Conservation (phyloP, 2,888 invertebrate species). For the Polymixis lichenea region DNA sequence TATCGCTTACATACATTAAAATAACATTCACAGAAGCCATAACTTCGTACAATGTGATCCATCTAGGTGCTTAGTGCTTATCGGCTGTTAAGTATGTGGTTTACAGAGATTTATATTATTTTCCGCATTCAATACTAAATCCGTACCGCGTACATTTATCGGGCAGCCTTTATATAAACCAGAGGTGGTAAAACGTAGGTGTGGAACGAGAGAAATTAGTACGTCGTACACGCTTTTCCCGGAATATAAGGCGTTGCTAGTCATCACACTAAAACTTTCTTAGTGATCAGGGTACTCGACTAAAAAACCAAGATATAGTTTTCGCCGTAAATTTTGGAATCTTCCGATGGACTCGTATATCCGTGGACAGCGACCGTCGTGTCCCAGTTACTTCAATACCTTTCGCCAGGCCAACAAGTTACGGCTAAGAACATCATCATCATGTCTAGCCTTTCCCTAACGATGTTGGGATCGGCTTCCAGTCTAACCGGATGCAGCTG, state of each 20-base stretch:
- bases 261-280: not conserved
- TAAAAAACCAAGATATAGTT: not conserved
- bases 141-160: constrained; percentile 35
- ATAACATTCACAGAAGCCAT: constrained; percentile 11
- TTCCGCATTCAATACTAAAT: constrained; percentile 55
- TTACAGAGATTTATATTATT: constrained; percentile 42
- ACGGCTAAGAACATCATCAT: too few relatives aligned
- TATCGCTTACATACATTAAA: constrained; percentile 3
- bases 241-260: constrained; percentile 18
- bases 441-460: not conserved
- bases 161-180: constrained; percentile 15
- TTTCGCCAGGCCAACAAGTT: not conserved
- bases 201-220: constrained; percentile 3
- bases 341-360: not conserved
- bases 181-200: constrained; percentile 25
- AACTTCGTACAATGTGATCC: constrained; percentile 18
- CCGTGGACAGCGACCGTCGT: not conserved
- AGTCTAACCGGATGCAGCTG: not conserved
- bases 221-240: constrained; percentile 14
- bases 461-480: not conserved
- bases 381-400: not conserved
- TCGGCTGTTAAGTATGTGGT: constrained; percentile 38
- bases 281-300: not conserved
- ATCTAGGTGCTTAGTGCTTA: constrained; percentile 24
- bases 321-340: too few relatives aligned